These are phyloP conservation scores for Ramphastos sulfuratus DNA, from an alignment of 2,113 vertebrate genomes.

Conservation along the genomic window DNA sequence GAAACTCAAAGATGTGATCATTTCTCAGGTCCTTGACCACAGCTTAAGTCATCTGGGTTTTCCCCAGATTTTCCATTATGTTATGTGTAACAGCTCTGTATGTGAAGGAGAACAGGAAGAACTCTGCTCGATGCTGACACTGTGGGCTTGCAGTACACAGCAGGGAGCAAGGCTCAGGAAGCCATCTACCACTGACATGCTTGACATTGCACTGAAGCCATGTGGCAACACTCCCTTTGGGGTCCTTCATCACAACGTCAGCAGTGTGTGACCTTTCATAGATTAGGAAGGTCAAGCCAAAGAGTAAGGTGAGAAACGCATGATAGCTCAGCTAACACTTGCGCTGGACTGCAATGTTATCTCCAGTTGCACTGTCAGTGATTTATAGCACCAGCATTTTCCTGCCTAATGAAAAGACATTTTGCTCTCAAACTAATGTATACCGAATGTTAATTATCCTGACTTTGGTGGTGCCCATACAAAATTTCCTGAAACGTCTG, in stretches of 20 bases:
- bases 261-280: not conserved
- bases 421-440: not conserved
- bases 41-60: not conserved
- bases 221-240: fast-evolving
- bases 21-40: not conserved
- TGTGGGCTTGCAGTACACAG: fast-evolving
- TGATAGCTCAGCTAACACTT: not conserved
- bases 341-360: fast-evolving
- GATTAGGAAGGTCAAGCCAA: not conserved
- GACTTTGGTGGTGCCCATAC: not conserved
- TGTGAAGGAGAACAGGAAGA: fast-evolving
- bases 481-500: not conserved
- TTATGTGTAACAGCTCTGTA: not conserved
- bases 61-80: not conserved
- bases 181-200: fast-evolving
- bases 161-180: not conserved
- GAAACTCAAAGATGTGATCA: not conserved
- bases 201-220: not conserved
- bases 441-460: not conserved
- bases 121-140: not conserved
- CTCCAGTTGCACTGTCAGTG: fast-evolving
- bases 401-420: not conserved
- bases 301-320: not conserved
- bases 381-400: not conserved
- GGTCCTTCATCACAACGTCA: not conserved